A percentile compares a stretch with the other conserved stretches of the same genome.
phyloP scores from a whole-genome alignment of 2,113 vertebrate species.

The Pan paniscus region DNA sequence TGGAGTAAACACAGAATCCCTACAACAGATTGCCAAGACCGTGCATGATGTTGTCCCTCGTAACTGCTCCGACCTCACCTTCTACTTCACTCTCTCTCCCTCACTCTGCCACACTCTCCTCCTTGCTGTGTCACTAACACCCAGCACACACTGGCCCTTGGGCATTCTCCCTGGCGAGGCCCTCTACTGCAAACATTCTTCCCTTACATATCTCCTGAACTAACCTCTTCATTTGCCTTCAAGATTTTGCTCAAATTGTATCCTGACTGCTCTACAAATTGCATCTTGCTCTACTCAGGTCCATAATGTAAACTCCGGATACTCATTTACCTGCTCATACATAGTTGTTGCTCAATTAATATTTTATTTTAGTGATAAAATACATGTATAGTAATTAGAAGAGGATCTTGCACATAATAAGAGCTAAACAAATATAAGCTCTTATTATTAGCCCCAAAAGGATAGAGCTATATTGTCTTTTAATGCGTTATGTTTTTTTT shows the following conservation, averaged over 20 bases:
- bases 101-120: background rate
- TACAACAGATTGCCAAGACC: background rate
- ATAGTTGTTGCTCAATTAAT: background rate
- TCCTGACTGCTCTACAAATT: background rate
- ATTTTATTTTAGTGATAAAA: background rate
- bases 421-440: background rate
- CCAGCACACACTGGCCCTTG: fast-evolving
- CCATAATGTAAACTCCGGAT: background rate
- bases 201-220: background rate
- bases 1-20: background rate
- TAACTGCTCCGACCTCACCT: background rate
- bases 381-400: background rate
- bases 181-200: background rate
- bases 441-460: background rate
- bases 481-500: background rate
- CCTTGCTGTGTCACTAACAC: background rate
- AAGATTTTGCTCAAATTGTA: background rate
- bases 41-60: background rate
- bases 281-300: background rate
- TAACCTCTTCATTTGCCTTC: background rate
- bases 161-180: too few species aligned
- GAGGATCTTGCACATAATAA: background rate
- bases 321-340: background rate
- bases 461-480: background rate
- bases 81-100: background rate